These are phyloP conservation scores for Heteromurus nitidus DNA, from an alignment of 2,888 invertebrate species.

Conservation along the genomic window DNA sequence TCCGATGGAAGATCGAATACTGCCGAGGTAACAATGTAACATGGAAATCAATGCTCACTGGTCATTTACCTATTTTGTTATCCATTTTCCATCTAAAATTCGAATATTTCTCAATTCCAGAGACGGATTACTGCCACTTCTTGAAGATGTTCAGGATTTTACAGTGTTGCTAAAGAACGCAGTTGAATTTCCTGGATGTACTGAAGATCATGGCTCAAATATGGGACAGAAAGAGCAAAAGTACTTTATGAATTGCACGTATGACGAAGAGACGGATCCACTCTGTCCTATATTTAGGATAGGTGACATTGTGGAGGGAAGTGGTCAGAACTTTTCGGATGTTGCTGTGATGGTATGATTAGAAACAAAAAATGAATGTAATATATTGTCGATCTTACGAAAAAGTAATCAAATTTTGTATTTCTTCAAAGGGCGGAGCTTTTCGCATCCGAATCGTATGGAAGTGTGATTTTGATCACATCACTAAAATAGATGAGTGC, in stretches of 20 bases:
- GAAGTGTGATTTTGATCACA: constrained; percentile 62
- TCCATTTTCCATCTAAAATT: background rate
- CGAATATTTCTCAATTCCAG: constrained; percentile 7
- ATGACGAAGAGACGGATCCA: constrained; percentile 64
- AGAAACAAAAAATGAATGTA: too few relatives aligned
- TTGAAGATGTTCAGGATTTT: constrained; percentile 58
- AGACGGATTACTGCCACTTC: constrained; percentile 39
- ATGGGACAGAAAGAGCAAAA: constrained; percentile 71
- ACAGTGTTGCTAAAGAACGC: constrained; percentile 66
- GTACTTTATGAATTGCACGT: constrained; percentile 69
- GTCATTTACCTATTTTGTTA: background rate
- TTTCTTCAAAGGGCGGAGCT: constrained; percentile 57
- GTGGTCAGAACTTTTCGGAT: constrained; percentile 73
- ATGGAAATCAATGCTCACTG: background rate
- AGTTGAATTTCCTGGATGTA: constrained; percentile 62
- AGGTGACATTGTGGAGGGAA: constrained; percentile 75
- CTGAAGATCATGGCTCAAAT: constrained; percentile 71
- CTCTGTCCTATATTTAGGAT: constrained; percentile 76
- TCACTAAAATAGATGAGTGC: background rate
- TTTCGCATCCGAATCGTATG: constrained; percentile 51
- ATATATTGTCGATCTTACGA: too few relatives aligned
- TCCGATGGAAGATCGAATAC: constrained; percentile 75
- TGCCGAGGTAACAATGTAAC: background rate
- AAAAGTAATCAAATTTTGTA: too few relatives aligned
- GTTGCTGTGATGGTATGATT: too few relatives aligned